phyloP scores from a whole-genome alignment of 92 coral and sea anemone species.

The Phenganax stokvisi region DNA sequence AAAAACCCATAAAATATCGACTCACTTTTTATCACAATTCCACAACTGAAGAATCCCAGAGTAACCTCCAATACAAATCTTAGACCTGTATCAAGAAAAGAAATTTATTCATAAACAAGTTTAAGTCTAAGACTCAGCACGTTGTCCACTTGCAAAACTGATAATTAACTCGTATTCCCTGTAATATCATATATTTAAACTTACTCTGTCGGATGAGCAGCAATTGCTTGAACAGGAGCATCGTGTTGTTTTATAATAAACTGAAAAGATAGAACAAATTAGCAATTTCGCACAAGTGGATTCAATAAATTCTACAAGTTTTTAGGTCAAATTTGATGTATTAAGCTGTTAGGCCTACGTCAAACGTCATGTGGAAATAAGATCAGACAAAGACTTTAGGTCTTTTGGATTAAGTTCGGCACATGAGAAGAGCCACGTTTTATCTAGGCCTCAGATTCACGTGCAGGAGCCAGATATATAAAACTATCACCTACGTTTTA shows the following conservation, averaged over 20 bases:
- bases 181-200: conserved; percentile 35
- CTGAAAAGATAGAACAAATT: conserved; percentile 46
- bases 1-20: not conserved
- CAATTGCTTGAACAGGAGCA: conserved; percentile 81
- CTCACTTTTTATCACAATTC: conserved; percentile 86
- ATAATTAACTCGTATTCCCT: not conserved
- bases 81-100: conserved; percentile 52
- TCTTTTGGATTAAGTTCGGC: too few species aligned
- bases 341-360: too few species aligned
- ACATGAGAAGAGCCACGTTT: too few species aligned
- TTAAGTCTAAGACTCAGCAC: not conserved
- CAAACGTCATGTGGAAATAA: too few species aligned
- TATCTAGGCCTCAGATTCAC: too few species aligned
- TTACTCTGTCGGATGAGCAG: conserved; percentile 91
- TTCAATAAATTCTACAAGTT: too few species aligned
- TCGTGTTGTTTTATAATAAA: conserved; percentile 78
- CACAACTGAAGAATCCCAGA: conserved; percentile 80
- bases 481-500: too few species aligned
- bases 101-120: not conserved
- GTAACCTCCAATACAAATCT: conserved; percentile 81
- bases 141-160: not conserved
- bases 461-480: too few species aligned
- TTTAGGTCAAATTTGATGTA: too few species aligned
- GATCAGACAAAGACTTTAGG: too few species aligned
- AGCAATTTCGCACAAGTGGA: too few species aligned